A percentile compares a stretch with the other conserved stretches of the same genome.
phyloP scores from a whole-genome alignment of 2,113 vertebrate species.

The Thamnophis sirtalis region DNA sequence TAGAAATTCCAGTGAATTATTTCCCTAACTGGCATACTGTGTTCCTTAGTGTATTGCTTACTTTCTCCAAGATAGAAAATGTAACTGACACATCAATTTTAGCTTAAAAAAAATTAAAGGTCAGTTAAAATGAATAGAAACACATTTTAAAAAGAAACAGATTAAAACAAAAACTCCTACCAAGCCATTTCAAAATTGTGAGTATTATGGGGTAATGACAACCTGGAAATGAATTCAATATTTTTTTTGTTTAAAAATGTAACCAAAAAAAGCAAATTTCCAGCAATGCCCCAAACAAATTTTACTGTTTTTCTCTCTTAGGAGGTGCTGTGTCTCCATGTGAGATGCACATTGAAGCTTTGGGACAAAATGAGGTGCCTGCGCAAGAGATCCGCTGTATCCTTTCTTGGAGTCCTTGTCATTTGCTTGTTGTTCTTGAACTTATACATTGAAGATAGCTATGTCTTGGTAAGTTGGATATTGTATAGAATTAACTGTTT shows the following conservation, averaged over 20 bases:
- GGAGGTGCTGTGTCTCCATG: constrained; percentile 63
- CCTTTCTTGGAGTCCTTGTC: constrained; percentile 89
- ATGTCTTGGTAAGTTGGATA: constrained; percentile 86
- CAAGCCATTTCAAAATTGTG: neutral
- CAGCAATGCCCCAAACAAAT: neutral
- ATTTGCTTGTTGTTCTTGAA: constrained; percentile 94
- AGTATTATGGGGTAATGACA: neutral
- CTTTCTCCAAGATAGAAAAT: neutral
- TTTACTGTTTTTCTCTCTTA: constrained; percentile 37
- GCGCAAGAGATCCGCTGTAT: constrained; percentile 91
- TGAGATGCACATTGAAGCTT: constrained; percentile 81
- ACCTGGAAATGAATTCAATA: neutral
- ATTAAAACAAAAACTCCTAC: neutral
- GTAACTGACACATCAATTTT: neutral
- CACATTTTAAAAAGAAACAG: neutral
- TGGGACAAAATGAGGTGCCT: constrained; percentile 98
- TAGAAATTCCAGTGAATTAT: neutral
- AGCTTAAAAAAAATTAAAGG: neutral
- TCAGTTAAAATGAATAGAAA: neutral
- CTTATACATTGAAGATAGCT: constrained; percentile 94
- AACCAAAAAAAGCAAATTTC: neutral
- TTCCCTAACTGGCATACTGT: neutral
- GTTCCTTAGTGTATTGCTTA: neutral
- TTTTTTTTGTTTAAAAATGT: neutral
- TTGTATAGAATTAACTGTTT: neutral